Conservation (phyloP, 1,140 invertebrate species). For the Diuraphis noxia region DNA sequence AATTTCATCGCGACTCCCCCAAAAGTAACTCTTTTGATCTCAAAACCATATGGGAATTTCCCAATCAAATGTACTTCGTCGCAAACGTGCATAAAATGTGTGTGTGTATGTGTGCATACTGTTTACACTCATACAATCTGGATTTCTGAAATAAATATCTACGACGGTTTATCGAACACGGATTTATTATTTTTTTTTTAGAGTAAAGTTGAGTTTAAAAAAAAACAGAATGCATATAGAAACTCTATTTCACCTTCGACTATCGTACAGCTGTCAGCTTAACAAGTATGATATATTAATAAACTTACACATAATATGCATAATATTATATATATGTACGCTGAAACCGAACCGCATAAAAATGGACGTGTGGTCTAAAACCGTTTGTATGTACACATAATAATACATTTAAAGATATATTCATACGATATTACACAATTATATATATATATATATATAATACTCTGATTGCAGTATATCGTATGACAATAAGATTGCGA, state of each 20-base stretch:
- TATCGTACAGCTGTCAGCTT: no score
- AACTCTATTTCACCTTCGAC: neutral
- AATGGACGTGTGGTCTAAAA: neutral
- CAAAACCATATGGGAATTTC: slow-evolving; percentile 38
- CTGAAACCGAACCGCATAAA: neutral
- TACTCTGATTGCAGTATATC: neutral
- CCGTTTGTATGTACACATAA: neutral
- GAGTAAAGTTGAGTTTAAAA: no score
- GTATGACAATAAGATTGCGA: slow-evolving; percentile 3
- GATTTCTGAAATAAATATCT: neutral
- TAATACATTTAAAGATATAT: neutral
- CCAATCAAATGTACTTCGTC: slow-evolving; percentile 22
- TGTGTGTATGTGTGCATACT: neutral
- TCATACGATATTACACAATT: neutral
- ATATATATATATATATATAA: neutral
- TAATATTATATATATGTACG: neutral
- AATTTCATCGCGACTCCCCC: slow-evolving; percentile 30
- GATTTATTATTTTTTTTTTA: neutral
- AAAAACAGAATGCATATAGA: neutral
- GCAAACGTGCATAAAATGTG: neutral
- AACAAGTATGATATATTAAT: neutral
- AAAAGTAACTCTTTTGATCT: slow-evolving; percentile 48
- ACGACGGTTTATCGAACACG: neutral
- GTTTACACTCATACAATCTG: neutral
- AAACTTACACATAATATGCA: neutral